phyloP scores from a whole-genome alignment of 1,140 invertebrate species.

The Drosophila simulans region DNA sequence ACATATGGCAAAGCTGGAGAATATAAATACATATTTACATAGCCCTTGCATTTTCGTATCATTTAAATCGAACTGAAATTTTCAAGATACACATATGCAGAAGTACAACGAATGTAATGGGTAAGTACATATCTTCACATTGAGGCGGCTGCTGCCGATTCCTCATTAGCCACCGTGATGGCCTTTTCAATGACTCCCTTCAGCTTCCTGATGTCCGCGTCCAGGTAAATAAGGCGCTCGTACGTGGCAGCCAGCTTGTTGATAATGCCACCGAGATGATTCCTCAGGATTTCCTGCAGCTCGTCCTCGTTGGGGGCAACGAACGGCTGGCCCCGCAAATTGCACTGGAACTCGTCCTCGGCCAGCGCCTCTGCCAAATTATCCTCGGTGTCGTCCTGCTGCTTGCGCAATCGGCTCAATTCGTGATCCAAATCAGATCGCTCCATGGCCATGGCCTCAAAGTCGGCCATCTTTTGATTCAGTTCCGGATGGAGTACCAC shows the following conservation, averaged over 20 bases:
- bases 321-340: constrained; percentile 12
- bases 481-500: constrained; percentile 47
- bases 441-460: constrained; percentile 35
- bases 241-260: constrained; percentile 40
- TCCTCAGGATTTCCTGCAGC: constrained; percentile 28
- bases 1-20: too few species aligned
- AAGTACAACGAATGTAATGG: not conserved
- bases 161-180: constrained; percentile 46
- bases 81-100: too few species aligned
- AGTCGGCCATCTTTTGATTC: constrained; percentile 47
- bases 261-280: constrained; percentile 31
- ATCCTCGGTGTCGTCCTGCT: constrained; percentile 53
- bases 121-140: not conserved
- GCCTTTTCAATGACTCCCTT: constrained; percentile 52
- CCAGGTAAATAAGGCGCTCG: constrained; percentile 41
- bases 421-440: constrained; percentile 37
- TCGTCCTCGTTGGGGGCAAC: constrained; percentile 29
- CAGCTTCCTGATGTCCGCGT: constrained; percentile 48
- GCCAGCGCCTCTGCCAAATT: constrained; percentile 51
- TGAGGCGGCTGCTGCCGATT: constrained; percentile 34
- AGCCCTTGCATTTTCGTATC: too few species aligned
- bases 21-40: too few species aligned
- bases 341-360: constrained; percentile 58
- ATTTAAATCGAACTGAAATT: too few species aligned
- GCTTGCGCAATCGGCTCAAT: constrained; percentile 28